A percentile compares a stretch with the other conserved stretches of the same genome.
Evolutionary conservation across 2,888 invertebrate species (phyloP).

Genomic region (Timandra comae): DNA sequence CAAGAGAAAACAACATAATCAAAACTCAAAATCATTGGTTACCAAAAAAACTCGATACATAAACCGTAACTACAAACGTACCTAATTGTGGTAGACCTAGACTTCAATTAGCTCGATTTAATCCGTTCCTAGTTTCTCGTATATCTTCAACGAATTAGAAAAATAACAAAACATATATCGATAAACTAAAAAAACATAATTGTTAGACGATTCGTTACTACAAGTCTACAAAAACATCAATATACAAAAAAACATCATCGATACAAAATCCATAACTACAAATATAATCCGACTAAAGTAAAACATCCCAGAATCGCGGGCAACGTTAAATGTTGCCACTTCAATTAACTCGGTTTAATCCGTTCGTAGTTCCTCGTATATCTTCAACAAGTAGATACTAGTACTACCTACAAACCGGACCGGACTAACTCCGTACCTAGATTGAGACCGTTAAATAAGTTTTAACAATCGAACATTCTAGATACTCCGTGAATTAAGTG

Average conservation of each 20-base stretch:
- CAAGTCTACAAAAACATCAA: no score
- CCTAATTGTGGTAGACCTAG: not conserved
- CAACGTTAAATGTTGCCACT: slow-evolving; percentile 13
- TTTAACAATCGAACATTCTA: slow-evolving; percentile 31
- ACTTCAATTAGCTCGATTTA: slow-evolving; percentile 19
- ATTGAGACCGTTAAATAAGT: slow-evolving; percentile 32
- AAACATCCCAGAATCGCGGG: not conserved
- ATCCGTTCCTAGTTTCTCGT: slow-evolving; percentile 3
- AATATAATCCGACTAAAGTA: slow-evolving; percentile 1
- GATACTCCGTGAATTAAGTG: slow-evolving; percentile 10
- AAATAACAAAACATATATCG: no score
- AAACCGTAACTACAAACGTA: no score
- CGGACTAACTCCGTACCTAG: slow-evolving; percentile 3
- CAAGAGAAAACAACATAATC: no score
- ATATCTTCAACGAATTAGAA: slow-evolving; percentile 1
- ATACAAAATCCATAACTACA: no score
- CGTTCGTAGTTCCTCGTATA: not conserved
- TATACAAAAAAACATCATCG: no score
- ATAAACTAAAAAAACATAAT: no score
- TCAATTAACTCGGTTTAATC: slow-evolving; percentile 18
- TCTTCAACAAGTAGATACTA: not conserved
- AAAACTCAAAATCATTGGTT: no score
- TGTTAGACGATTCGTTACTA: no score
- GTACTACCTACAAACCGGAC: not conserved
- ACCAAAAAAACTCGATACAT: no score